Base-by-base conservation (phyloP, 1,140 invertebrate genomes). In the Drosophila albomicans region DNA sequence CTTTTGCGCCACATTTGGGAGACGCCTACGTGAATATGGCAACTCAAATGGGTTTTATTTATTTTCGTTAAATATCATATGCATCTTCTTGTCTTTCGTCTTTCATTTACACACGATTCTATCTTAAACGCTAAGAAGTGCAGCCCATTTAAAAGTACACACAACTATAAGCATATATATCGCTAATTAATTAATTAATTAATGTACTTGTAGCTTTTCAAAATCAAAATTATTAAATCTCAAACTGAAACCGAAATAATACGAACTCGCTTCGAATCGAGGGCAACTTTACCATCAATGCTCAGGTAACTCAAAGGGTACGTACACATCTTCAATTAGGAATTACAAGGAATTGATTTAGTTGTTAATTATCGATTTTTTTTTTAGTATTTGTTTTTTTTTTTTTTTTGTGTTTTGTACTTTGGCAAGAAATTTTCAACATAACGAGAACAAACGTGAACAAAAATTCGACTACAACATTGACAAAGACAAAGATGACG, bases 381-480 rank as follows among this genome's bases (percentile, higher is more conserved):
- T 65, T 41, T 59, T 72, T 72, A 48, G 35, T 32, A 58, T 63
- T 63, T 69, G 41, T 58, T 65, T 71, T 59, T 54, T 32, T 43
- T 32, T 43, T 73, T 68, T 16, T 46, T 54, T 46, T 63, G 68
- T 49, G 65, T 85, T 78, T 88, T 88, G 84, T 88, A 88, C 84
- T 88, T 87, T 88, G 84, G 85, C 84, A 85, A 81, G 84, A 88
- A 88, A 85, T 85, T 87, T 81, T 74, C 63, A 89, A 89, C 85
- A 71, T 81, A 89, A 89, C 85, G 85, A 89, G 85, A 89, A 89
- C 85, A 89, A 89, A 87, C 84, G 84, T 87, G 84, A 87, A 87
- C 84, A 87, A 88, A 87, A 87, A 89, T 89, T 89, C 85, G 78
- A 89, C 85, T 89, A 89, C 86, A 89, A 88, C 84, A 81, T 81